Conservation (phyloP, 2,113 vertebrate genomes). For the Labeo rohita region DNA sequence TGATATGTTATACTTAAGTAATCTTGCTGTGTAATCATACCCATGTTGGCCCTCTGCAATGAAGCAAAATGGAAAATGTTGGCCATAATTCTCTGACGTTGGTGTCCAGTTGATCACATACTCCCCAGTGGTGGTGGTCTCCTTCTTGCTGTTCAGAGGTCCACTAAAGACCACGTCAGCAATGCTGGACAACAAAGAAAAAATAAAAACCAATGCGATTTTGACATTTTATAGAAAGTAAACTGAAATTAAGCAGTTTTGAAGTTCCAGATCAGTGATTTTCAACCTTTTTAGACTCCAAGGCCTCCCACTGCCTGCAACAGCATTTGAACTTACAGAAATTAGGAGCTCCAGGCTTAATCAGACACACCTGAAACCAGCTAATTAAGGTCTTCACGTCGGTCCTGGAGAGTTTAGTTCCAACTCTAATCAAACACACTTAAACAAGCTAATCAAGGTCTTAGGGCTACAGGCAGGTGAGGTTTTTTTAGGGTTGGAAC, state of each 20-base stretch:
- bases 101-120: conserved; percentile 34
- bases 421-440: no score
- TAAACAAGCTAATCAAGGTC: no score
- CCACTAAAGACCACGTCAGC: conserved; percentile 58
- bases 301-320: not conserved
- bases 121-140: not conserved
- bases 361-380: no score
- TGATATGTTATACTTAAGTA: not conserved
- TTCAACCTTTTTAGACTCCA: no score
- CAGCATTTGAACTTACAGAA: not conserved
- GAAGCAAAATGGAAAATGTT: conserved; percentile 65
- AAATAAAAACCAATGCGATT: not conserved
- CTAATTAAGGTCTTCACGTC: no score
- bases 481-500: no score
- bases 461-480: no score
- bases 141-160: conserved; percentile 53
- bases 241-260: not conserved
- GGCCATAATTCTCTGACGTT: conserved; percentile 45
- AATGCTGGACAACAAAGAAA: conserved; percentile 47
- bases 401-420: no score
- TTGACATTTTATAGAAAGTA: not conserved
- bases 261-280: not conserved
- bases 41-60: conserved; percentile 55
- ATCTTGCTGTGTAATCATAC: conserved; percentile 45
- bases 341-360: not conserved